A percentile compares a stretch with the other conserved stretches of the same genome.
These are phyloP conservation scores for Mesocentrotus franciscanus DNA, from an alignment of 53 echinoderm and acorn worm genomes.

Conservation along the genomic window DNA sequence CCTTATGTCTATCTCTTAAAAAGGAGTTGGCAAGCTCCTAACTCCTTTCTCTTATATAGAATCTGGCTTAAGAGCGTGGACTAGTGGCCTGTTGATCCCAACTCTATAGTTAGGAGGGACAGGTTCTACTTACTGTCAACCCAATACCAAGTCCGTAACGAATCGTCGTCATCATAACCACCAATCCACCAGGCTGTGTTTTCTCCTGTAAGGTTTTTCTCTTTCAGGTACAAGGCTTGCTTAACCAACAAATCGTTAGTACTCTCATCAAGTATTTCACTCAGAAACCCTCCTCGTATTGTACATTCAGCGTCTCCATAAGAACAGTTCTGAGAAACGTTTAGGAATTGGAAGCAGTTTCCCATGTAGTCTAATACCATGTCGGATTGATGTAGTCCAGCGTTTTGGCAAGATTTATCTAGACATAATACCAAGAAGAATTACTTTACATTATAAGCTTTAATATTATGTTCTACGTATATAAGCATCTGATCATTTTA, in stretches of 20 bases:
- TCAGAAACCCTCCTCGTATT: background rate
- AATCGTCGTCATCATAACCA: background rate
- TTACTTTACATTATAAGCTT: too few species aligned
- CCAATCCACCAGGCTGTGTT: background rate
- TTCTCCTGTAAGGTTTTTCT: background rate
- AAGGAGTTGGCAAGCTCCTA: too few species aligned
- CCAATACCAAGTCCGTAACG: background rate
- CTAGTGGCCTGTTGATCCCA: too few species aligned
- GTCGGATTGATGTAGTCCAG: background rate
- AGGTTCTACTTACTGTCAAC: background rate
- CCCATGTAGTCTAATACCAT: background rate
- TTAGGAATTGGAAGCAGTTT: background rate
- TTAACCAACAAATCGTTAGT: background rate
- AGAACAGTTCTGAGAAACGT: background rate
- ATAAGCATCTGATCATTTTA: too few species aligned
- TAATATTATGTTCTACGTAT: too few species aligned
- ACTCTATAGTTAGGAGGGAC: too few species aligned
- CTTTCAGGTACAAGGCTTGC: background rate
- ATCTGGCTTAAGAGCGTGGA: too few species aligned
- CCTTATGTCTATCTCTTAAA: too few species aligned
- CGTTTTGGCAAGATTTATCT: background rate
- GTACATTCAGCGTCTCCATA: background rate
- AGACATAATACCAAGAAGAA: background rate
- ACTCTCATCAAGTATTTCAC: constrained; percentile 1
- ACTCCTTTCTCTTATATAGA: too few species aligned